A percentile compares a stretch with the other conserved stretches of the same genome.
Evolutionary conservation across 2,113 vertebrate genomes (phyloP).

Genomic region (Garra rufa): DNA sequence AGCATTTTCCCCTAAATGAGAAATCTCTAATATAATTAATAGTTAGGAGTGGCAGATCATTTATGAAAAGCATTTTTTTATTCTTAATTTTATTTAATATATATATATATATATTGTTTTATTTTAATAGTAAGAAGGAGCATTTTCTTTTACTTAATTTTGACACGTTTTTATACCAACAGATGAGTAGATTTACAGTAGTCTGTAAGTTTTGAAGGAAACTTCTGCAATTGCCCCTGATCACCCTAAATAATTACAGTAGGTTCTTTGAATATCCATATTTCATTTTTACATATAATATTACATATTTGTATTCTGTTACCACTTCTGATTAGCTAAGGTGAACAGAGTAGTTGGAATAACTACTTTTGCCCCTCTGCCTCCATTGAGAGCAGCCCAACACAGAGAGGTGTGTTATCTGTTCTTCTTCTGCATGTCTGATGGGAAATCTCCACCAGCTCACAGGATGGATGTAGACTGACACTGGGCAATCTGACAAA

Average conservation of each 20-base stretch:
- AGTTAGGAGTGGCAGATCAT: too few relatives aligned
- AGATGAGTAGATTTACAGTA: too few relatives aligned
- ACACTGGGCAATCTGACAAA: constrained; percentile 73
- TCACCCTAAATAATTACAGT: neutral
- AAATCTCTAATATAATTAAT: too few relatives aligned
- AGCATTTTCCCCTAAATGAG: too few relatives aligned
- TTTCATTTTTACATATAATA: neutral
- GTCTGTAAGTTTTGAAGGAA: too few relatives aligned
- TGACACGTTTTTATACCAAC: too few relatives aligned
- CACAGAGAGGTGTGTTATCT: constrained; percentile 49
- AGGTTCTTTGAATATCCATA: neutral
- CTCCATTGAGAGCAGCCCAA: constrained; percentile 62
- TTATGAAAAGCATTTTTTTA: too few relatives aligned
- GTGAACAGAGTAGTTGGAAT: constrained; percentile 60
- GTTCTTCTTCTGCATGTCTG: constrained; percentile 59
- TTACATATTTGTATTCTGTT: neutral
- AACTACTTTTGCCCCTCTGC: constrained; percentile 66
- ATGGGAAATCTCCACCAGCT: constrained; percentile 74
- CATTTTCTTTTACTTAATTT: too few relatives aligned
- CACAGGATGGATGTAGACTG: constrained; percentile 65
- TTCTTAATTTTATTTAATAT: too few relatives aligned
- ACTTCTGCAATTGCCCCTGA: too few relatives aligned
- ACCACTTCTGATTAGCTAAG: constrained; percentile 32
- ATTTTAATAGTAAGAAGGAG: too few relatives aligned
- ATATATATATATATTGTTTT: too few relatives aligned